A percentile compares a stretch with the other conserved stretches of the same genome.
These are phyloP conservation scores for Acanthaster planci DNA, from an alignment of 35 echinoderm and acorn worm species.

Conservation along the genomic window DNA sequence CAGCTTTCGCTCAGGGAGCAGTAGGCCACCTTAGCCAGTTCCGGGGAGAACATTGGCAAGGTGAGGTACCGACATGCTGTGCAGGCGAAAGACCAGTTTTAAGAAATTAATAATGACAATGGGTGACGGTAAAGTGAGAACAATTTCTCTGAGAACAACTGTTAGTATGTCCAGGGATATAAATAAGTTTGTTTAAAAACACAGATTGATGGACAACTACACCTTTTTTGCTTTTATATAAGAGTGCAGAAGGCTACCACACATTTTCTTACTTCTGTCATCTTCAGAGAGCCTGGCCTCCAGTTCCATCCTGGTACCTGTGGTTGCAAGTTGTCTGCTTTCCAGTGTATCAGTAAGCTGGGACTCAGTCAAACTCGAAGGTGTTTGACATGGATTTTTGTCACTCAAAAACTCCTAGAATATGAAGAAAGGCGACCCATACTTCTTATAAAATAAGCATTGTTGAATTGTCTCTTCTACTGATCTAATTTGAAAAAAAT, in stretches of 20 bases:
- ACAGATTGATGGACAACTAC: too few relatives aligned
- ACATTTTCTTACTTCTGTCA: not conserved
- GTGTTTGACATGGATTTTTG: not conserved
- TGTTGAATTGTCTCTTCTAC: too few relatives aligned
- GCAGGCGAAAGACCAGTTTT: not conserved
- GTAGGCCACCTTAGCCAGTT: conserved; percentile 36
- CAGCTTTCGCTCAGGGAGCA: conserved; percentile 40
- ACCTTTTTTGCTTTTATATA: too few relatives aligned
- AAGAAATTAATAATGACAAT: too few relatives aligned
- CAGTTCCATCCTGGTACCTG: not conserved
- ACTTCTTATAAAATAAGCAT: too few relatives aligned
- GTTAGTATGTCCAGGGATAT: not conserved
- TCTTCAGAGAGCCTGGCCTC: not conserved
- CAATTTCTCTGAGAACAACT: too few relatives aligned
- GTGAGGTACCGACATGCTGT: not conserved
- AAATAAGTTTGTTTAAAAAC: too few relatives aligned
- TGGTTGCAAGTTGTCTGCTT: not conserved
- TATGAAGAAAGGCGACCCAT: too few relatives aligned
- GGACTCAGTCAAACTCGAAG: not conserved
- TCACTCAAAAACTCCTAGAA: not conserved
- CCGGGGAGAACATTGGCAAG: not conserved
- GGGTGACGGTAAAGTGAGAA: too few relatives aligned
- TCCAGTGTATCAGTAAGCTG: not conserved
- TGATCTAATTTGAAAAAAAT: too few relatives aligned
- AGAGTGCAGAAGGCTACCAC: not conserved